Evolutionary conservation across 2,888 invertebrate genomes (phyloP).

Genomic region (Bruchidius siliquastri): DNA sequence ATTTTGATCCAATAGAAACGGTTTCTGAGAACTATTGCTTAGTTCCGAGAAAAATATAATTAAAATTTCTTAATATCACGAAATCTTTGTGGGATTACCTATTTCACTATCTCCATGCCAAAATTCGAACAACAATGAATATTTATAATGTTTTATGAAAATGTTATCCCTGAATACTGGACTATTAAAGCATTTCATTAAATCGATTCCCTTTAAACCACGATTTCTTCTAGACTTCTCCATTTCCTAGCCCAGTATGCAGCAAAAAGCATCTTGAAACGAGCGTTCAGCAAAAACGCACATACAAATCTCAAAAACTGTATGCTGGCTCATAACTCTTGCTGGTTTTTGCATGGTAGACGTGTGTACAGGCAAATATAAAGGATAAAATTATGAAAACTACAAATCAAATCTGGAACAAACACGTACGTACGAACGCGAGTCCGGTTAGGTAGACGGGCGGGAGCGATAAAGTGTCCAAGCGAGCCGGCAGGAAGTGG

Average conservation of each 20-base stretch:
- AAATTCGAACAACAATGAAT: no score
- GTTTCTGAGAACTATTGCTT: no score
- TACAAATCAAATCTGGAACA: slow-evolving; percentile 37
- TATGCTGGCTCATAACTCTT: neutral
- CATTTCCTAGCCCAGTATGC: neutral
- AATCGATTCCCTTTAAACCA: no score
- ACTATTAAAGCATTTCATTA: no score
- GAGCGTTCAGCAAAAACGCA: neutral
- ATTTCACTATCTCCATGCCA: no score
- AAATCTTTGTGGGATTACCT: no score
- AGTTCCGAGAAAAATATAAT: no score
- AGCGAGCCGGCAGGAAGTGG: slow-evolving; percentile 39
- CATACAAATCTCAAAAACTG: neutral
- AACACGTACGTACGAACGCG: slow-evolving; percentile 24
- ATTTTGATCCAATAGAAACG: no score
- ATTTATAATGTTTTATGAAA: no score
- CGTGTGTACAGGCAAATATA: slow-evolving; percentile 18
- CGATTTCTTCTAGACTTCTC: no score
- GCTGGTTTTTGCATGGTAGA: slow-evolving; percentile 10
- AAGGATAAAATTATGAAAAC: slow-evolving; percentile 36
- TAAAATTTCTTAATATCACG: no score
- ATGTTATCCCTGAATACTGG: no score
- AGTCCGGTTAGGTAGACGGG: neutral
- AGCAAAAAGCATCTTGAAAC: neutral
- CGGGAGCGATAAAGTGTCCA: slow-evolving; percentile 35